phyloP scores from a whole-genome alignment of 2,888 invertebrate genomes.

The Caenorhabditis drosophilae region DNA sequence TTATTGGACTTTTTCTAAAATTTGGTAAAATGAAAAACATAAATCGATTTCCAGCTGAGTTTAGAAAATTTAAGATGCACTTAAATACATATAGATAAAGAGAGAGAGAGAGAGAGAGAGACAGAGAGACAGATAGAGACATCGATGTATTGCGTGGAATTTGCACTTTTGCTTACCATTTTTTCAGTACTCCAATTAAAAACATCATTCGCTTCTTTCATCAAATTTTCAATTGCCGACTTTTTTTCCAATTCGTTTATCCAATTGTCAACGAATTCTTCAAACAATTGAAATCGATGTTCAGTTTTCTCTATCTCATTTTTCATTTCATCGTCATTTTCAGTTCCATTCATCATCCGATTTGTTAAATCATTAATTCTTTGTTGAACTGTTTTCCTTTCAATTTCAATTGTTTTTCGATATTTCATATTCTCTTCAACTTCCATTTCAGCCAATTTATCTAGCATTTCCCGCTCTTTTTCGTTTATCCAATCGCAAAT shows the following conservation, averaged over 20 bases:
- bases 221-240: conserved; percentile 37
- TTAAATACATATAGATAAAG: too few species aligned
- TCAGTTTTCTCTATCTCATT: conserved; percentile 9
- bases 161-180: conserved; percentile 4
- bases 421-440: conserved; percentile 26
- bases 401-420: conserved; percentile 27
- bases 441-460: conserved; percentile 18
- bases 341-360: neutral
- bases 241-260: conserved; percentile 12
- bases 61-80: too few species aligned
- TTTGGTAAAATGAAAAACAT: too few species aligned
- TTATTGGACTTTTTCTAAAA: too few species aligned
- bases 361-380: conserved; percentile 9
- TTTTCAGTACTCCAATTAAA: conserved; percentile 38
- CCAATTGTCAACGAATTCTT: neutral
- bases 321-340: conserved; percentile 1
- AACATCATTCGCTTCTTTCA: conserved; percentile 35
- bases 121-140: too few species aligned
- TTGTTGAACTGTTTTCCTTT: conserved; percentile 14
- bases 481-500: conserved; percentile 15
- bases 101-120: too few species aligned
- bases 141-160: too few species aligned
- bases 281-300: conserved; percentile 2
- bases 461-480: conserved; percentile 12
- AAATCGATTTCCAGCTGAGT: too few species aligned